These are phyloP conservation scores for Epirrhoe alternata DNA, from an alignment of 2,888 invertebrate species.

Conservation along the genomic window DNA sequence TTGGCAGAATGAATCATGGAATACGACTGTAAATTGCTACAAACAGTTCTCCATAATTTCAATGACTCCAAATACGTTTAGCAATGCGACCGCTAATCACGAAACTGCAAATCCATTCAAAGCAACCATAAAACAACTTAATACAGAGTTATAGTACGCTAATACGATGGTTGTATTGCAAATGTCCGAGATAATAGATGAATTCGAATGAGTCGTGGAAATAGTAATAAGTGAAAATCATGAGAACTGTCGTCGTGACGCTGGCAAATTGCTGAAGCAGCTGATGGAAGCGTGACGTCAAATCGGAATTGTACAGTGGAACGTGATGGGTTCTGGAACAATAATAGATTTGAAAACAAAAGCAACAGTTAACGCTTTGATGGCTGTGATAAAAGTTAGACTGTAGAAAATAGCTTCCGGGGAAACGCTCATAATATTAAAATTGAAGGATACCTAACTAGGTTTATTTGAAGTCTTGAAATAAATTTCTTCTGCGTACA, in stretches of 20 bases:
- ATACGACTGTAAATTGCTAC: slow-evolving; percentile 29
- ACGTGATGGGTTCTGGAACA: slow-evolving; percentile 27
- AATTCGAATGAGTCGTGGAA: slow-evolving; percentile 63
- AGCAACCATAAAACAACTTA: slow-evolving; percentile 38
- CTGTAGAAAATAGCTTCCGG: not conserved
- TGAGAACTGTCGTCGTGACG: slow-evolving; percentile 69
- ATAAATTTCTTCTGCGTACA: not conserved
- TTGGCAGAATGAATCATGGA: slow-evolving; percentile 34
- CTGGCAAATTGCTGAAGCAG: slow-evolving; percentile 47
- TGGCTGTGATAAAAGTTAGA: slow-evolving; percentile 7
- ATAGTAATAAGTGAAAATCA: slow-evolving; percentile 66
- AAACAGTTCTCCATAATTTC: slow-evolving; percentile 39
- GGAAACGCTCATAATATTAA: not conserved
- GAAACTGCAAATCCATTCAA: slow-evolving; percentile 44
- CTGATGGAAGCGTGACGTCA: slow-evolving; percentile 37
- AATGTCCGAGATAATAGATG: slow-evolving; percentile 51
- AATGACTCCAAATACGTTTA: slow-evolving; percentile 40
- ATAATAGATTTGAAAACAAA: slow-evolving; percentile 23
- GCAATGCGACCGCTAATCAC: slow-evolving; percentile 44
- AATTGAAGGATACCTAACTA: not conserved
- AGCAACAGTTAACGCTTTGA: not conserved
- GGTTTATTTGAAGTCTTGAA: not conserved
- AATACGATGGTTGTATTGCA: slow-evolving; percentile 35
- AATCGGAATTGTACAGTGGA: slow-evolving; percentile 27
- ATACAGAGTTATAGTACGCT: slow-evolving; percentile 35